Evolutionary conservation across 2,888 invertebrate genomes (phyloP), one percentile per base, ranked within the genome.

Genomic region (Boloria selene): DNA sequence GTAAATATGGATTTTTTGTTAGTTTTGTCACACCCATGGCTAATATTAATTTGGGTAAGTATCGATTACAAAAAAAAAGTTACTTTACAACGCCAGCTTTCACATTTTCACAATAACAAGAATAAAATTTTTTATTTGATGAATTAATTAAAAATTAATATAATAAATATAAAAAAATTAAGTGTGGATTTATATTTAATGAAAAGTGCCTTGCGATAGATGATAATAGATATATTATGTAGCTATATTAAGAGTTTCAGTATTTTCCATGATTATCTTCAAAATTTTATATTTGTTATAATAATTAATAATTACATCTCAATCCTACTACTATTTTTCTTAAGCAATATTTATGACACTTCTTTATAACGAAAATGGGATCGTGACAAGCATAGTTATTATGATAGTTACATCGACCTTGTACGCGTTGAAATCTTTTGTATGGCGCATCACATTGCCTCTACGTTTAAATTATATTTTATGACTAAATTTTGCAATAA

Each of bases 341-440:
- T 38, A 10, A 10, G 31, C 31, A 38, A 38, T 38, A 38, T 10
- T 38, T 38, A 10, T 38, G 31, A 38, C 31, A 16, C 13, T 52
- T 17, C 14, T 14, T 61, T 52, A 44, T 18, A 47, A 58, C 22
- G 51, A 58, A 56, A 58, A 64, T 52, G 26, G 64, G 47, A 60
- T 66, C 53, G 63, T 64, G 61, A 66, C 61, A 62, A 63, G 66
- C 16, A 38, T 38, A 38, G 26, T 59, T 42, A 47, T n/a, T 44
- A 47, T 38, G 31, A 59, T 49, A 59, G 49, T 16, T 47, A 42
- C 49, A 26, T 13, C 60, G 59, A 22, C 42, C 44, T 58, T 42
- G 45, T 38, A 67, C 73, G 71, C 73, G 73, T 73, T 74, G 73
- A 74, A 70, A 38, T 72, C 71, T 69, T 73, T 74, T 75, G 74